A percentile compares a stretch with the other conserved stretches of the same genome.
Evolutionary conservation across 2,113 vertebrate species (phyloP).

Genomic region (Tragelaphus imberbis): DNA sequence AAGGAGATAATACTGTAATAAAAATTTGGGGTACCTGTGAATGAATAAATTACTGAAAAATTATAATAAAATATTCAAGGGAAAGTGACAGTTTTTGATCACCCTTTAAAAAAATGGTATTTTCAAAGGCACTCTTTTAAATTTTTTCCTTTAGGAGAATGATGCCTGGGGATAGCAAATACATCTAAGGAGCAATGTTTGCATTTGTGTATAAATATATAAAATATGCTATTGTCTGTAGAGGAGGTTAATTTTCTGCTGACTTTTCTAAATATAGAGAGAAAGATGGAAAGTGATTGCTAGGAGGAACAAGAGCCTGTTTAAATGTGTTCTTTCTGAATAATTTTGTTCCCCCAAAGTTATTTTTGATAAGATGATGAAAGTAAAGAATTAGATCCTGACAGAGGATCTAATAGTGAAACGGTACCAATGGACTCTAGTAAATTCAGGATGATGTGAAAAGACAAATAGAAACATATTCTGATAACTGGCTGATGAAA

Average conservation of each 20-base stretch:
- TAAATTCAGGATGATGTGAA: not conserved
- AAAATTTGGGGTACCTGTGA: constrained; percentile 7
- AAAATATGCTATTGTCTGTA: not conserved
- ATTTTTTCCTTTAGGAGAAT: constrained; percentile 15
- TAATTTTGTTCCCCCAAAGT: not conserved
- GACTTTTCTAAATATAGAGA: constrained; percentile 37
- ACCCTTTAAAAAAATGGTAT: constrained; percentile 29
- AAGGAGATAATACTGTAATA: not conserved
- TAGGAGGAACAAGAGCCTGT: not conserved
- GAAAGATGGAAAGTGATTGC: not conserved
- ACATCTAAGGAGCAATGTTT: not conserved
- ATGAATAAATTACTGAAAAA: constrained; percentile 34
- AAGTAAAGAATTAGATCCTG: not conserved
- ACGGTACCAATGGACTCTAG: not conserved
- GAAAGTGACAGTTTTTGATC: constrained; percentile 14
- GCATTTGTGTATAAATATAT: not conserved
- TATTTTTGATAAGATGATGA: constrained; percentile 21
- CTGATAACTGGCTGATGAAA: constrained; percentile 14
- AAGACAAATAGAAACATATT: constrained; percentile 20
- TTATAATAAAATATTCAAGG: constrained; percentile 27
- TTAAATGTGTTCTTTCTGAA: not conserved
- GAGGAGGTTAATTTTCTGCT: constrained; percentile 36
- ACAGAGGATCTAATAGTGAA: not conserved
- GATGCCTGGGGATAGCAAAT: not conserved
- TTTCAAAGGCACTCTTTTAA: not conserved